phyloP scores from a whole-genome alignment of 92 coral and sea anemone species.

The Pocillopora grandis region DNA sequence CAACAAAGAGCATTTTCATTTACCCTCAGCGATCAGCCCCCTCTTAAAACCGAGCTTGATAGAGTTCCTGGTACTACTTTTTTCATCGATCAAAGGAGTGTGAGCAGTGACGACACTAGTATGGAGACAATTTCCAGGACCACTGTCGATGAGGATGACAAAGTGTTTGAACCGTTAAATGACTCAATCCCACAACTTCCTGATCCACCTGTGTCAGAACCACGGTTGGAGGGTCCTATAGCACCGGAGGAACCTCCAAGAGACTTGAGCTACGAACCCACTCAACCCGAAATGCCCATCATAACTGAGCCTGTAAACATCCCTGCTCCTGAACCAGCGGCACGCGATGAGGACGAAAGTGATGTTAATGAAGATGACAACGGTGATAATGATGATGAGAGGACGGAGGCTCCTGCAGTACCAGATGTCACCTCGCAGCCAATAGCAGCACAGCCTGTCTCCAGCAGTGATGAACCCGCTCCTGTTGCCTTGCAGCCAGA shows the following conservation, averaged over 20 bases:
- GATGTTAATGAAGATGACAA: slow-evolving; percentile 7
- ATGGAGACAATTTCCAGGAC: background rate
- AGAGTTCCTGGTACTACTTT: background rate
- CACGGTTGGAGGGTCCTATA: background rate
- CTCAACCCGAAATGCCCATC: background rate
- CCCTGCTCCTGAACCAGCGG: slow-evolving; percentile 18
- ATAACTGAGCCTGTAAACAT: slow-evolving; percentile 21
- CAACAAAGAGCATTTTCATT: slow-evolving; percentile 28
- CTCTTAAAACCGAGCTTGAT: background rate
- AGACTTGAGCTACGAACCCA: background rate
- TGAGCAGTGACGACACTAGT: slow-evolving; percentile 12
- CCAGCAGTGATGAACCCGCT: slow-evolving; percentile 7
- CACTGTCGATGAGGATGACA: background rate
- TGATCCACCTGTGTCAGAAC: slow-evolving; percentile 21
- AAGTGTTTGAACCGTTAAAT: slow-evolving; percentile 4
- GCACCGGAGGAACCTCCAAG: background rate
- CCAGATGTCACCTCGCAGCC: slow-evolving; percentile 32
- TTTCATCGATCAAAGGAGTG: slow-evolving; percentile 6
- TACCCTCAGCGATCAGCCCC: background rate
- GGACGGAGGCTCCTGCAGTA: background rate
- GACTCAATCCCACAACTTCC: slow-evolving; percentile 21
- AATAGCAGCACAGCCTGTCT: slow-evolving; percentile 39
- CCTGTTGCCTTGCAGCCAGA: slow-evolving; percentile 58
- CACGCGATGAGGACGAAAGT: background rate
- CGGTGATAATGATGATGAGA: background rate